A percentile compares a stretch with the other conserved stretches of the same genome.
Conservation (phyloP, 1,140 invertebrate genomes). For the Drosophila lacteicornis region DNA sequence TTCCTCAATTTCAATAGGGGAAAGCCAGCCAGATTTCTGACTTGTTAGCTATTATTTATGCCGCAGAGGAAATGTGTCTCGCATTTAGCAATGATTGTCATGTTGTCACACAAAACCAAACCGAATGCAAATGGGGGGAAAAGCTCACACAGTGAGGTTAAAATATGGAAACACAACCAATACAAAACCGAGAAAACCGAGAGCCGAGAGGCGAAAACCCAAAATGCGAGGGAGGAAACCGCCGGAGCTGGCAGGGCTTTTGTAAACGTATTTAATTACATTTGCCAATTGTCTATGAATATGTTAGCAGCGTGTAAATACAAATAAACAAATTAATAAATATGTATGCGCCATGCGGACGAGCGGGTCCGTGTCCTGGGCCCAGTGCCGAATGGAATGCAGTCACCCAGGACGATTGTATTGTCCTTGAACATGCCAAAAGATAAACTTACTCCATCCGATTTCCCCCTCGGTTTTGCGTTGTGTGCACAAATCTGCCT, state of each 20-base stretch:
- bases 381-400: conserved; percentile 17
- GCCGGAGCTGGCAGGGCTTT: conserved; percentile 42
- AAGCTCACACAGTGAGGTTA: conserved; percentile 11
- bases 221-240: conserved; percentile 20
- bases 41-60: conserved; percentile 49
- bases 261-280: conserved; percentile 83
- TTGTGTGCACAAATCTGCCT: conserved; percentile 64
- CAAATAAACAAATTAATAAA: conserved; percentile 77
- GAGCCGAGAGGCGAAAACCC: background rate
- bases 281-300: conserved; percentile 83
- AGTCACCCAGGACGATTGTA: conserved; percentile 36
- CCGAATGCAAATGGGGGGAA: conserved; percentile 23
- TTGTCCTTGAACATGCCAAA: conserved; percentile 73
- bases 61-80: conserved; percentile 47
- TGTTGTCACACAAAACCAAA: conserved; percentile 55
- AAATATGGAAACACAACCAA: conserved; percentile 26
- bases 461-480: conserved; percentile 27
- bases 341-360: conserved; percentile 49
- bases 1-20: conserved; percentile 4
- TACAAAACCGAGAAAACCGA: conserved; percentile 32
- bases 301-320: conserved; percentile 81
- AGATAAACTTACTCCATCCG: conserved; percentile 68
- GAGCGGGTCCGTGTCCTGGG: conserved; percentile 6
- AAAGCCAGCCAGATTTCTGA: conserved; percentile 26
- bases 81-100: conserved; percentile 58